phyloP scores from a whole-genome alignment of 23 tunicate species.

The Trididemnum clinides region DNA sequence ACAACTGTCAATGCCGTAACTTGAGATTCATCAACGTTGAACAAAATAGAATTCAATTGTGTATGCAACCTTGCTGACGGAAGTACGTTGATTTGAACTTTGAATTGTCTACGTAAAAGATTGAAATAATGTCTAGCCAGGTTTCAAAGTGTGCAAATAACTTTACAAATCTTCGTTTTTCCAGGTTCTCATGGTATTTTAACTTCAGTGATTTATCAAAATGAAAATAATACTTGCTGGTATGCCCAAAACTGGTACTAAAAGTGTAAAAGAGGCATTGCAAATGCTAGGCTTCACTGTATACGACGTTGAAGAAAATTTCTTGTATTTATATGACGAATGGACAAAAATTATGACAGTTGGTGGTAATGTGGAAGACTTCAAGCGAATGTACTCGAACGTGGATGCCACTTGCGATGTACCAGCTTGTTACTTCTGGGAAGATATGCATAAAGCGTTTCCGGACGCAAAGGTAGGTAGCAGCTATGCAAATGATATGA shows the following conservation, averaged over 20 bases:
- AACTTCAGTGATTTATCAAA: no score
- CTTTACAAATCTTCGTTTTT: background rate
- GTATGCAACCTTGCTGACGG: no score
- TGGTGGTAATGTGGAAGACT: slow-evolving; percentile 53
- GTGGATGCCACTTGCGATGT: slow-evolving; percentile 68
- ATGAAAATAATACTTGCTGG: slow-evolving; percentile 65
- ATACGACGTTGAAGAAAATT: slow-evolving; percentile 54
- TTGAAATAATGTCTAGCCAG: no score
- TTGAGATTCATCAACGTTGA: no score
- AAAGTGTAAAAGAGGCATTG: slow-evolving; percentile 40
- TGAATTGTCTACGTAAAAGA: no score
- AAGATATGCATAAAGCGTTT: slow-evolving; percentile 62
- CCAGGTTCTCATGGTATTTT: background rate
- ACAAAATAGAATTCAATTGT: no score
- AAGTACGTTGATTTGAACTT: no score
- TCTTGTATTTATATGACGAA: slow-evolving; percentile 25
- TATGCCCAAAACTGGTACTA: slow-evolving; percentile 64
- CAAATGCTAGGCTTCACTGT: slow-evolving; percentile 50
- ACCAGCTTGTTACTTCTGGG: slow-evolving; percentile 68
- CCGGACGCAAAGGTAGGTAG: slow-evolving; percentile 55
- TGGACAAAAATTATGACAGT: slow-evolving; percentile 64
- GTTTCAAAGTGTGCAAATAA: no score
- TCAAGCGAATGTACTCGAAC: slow-evolving; percentile 37
- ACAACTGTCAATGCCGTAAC: no score
- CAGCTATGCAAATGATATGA: no score